Evolutionary conservation across 2,888 invertebrate genomes (phyloP).

Genomic region (Noctua fimbriata): DNA sequence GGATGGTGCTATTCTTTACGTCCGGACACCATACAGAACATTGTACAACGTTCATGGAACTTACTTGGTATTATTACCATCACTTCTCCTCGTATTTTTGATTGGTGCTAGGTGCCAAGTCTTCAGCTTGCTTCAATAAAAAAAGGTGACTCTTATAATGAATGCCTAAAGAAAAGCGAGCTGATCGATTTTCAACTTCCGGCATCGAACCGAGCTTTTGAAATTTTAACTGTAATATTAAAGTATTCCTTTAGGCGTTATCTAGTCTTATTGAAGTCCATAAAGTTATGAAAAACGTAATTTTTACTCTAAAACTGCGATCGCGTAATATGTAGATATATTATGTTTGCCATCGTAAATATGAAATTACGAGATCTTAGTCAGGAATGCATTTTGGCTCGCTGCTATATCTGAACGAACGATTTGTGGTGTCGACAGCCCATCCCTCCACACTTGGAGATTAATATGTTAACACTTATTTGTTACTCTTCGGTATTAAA

Average conservation of each 20-base stretch:
- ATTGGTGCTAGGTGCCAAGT: background rate
- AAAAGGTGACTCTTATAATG: background rate
- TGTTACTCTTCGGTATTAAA: conserved; percentile 14
- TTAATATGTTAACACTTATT: conserved; percentile 34
- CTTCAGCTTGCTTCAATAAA: background rate
- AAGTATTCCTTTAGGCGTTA: background rate
- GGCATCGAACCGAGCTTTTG: background rate
- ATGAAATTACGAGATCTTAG: conserved; percentile 12
- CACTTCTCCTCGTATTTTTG: background rate
- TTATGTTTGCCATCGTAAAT: background rate
- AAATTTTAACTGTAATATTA: background rate
- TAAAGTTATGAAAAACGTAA: background rate
- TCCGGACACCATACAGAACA: too few relatives aligned
- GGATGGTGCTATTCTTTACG: too few relatives aligned
- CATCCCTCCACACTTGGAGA: conserved; percentile 10
- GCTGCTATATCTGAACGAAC: conserved; percentile 32
- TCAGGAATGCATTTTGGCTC: conserved; percentile 34
- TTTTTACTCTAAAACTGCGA: background rate
- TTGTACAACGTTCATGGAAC: too few relatives aligned
- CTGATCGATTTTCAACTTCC: background rate
- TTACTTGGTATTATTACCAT: background rate
- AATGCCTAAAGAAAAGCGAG: background rate
- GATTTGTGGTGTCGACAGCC: conserved; percentile 33
- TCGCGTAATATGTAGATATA: background rate
- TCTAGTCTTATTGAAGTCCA: background rate